These are phyloP conservation scores for Macrostomum lignano DNA, from an alignment of 1,140 invertebrate genomes.

Conservation along the genomic window DNA sequence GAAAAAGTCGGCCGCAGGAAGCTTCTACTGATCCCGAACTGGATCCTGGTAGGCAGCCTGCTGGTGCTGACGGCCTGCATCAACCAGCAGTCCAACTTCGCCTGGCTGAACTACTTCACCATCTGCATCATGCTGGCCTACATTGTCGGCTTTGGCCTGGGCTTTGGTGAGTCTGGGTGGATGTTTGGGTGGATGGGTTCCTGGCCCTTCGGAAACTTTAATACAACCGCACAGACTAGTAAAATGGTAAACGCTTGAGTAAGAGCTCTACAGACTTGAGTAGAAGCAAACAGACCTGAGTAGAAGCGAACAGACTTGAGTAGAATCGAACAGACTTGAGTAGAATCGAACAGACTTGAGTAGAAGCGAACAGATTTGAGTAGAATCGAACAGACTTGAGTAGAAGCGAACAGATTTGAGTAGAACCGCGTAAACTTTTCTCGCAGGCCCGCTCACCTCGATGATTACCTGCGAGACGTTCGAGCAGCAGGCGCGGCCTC, in stretches of 20 bases:
- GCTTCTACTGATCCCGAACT: not conserved
- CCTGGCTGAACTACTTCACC: not conserved
- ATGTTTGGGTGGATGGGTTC: not conserved
- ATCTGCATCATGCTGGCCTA: not conserved
- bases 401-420: too few relatives aligned
- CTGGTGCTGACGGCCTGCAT: not conserved
- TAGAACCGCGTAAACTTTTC: too few relatives aligned
- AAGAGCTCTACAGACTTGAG: not conserved
- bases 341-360: too few relatives aligned
- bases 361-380: too few relatives aligned
- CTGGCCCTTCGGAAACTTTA: not conserved
- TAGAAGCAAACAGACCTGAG: not conserved
- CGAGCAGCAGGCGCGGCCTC: not conserved
- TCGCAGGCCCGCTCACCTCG: not conserved
- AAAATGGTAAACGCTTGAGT: not conserved
- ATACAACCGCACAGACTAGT: not conserved
- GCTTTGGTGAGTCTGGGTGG: not conserved
- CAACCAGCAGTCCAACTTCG: not conserved
- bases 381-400: too few relatives aligned
- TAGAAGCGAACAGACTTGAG: too few relatives aligned
- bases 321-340: too few relatives aligned
- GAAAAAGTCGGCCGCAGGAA: not conserved
- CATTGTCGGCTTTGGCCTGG: constrained; percentile 1
- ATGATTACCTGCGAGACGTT: constrained; percentile 1
- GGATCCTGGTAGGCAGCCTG: not conserved